Percentiles rank a stretch among this genome's conserved stretches.
Conservation (phyloP, 2,797 vertebrate genomes). For the Salmo trutta region DNA sequence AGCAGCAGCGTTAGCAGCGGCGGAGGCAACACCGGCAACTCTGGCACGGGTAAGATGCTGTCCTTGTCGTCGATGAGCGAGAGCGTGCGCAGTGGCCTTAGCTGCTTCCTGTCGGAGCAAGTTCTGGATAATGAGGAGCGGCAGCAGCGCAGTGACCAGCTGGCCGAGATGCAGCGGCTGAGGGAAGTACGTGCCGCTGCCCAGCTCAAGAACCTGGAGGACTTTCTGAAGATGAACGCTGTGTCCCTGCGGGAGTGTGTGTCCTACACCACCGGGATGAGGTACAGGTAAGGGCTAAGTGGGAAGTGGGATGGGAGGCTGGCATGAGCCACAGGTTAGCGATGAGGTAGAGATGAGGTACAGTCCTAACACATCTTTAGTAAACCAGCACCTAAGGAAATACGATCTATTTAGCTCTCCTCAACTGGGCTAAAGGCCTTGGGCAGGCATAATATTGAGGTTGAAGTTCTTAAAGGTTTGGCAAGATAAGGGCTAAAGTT, state of each 20-base stretch:
- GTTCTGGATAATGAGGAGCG: conserved; percentile 81
- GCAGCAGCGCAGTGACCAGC: conserved; percentile 72
- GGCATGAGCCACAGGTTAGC: conserved; percentile 78
- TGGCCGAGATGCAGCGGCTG: conserved; percentile 82
- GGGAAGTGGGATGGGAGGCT: background rate
- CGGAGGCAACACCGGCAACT: conserved; percentile 9
- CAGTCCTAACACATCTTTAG: background rate
- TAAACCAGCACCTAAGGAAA: background rate
- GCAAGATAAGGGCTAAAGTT: background rate
- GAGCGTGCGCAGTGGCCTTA: conserved; percentile 85
- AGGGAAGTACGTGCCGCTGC: conserved; percentile 86
- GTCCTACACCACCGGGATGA: conserved; percentile 85
- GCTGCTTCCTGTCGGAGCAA: conserved; percentile 85
- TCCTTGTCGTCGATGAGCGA: conserved; percentile 89
- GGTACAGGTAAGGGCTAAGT: conserved; percentile 80
- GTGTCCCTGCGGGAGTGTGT: conserved; percentile 84
- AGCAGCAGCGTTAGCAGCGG: conserved; percentile 71
- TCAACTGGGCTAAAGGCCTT: background rate
- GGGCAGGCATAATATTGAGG: background rate
- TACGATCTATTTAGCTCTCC: background rate
- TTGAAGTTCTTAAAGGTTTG: background rate
- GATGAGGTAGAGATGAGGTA: background rate
- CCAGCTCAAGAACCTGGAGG: conserved; percentile 88
- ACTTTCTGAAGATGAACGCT: conserved; percentile 89
- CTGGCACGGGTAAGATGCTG: conserved; percentile 76